These are phyloP conservation scores for Hyposoter dolosus DNA, from an alignment of 2,888 invertebrate species.

Conservation along the genomic window DNA sequence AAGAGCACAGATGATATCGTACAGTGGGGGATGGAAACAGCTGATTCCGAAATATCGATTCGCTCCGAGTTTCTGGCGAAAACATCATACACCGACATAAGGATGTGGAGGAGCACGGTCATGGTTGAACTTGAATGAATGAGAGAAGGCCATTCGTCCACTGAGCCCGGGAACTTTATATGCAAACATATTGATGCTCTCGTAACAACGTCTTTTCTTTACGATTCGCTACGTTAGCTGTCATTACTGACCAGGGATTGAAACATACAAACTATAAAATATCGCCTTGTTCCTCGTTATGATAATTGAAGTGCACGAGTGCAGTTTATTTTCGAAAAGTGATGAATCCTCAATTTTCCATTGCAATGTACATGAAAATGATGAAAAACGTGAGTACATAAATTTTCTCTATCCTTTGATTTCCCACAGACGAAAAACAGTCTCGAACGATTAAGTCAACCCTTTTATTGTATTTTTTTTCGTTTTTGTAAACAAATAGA, in stretches of 20 bases:
- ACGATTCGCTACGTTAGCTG: slow-evolving; percentile 8
- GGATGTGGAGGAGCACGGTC: slow-evolving; percentile 44
- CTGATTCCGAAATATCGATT: slow-evolving; percentile 72
- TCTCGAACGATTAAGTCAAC: background rate
- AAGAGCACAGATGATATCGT: slow-evolving; percentile 21
- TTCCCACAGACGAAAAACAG: background rate
- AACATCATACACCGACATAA: background rate
- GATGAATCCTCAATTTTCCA: background rate
- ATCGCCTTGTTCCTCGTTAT: background rate
- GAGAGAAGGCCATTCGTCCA: slow-evolving; percentile 60
- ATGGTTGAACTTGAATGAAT: slow-evolving; percentile 53
- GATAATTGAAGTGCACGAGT: slow-evolving; percentile 14
- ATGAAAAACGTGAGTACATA: slow-evolving; percentile 40
- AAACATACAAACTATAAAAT: slow-evolving; percentile 12
- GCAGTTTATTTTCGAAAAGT: slow-evolving; percentile 26
- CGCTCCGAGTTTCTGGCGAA: slow-evolving; percentile 12
- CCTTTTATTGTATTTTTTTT: background rate
- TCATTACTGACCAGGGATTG: slow-evolving; percentile 6
- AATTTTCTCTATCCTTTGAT: background rate
- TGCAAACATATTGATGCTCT: slow-evolving; percentile 22
- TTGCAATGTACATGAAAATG: slow-evolving; percentile 17
- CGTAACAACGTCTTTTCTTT: background rate
- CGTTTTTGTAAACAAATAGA: background rate
- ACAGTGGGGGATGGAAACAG: slow-evolving; percentile 62
- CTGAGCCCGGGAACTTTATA: background rate